Conservation (phyloP, 2,888 invertebrate species). For the Synergus itoensis region DNA sequence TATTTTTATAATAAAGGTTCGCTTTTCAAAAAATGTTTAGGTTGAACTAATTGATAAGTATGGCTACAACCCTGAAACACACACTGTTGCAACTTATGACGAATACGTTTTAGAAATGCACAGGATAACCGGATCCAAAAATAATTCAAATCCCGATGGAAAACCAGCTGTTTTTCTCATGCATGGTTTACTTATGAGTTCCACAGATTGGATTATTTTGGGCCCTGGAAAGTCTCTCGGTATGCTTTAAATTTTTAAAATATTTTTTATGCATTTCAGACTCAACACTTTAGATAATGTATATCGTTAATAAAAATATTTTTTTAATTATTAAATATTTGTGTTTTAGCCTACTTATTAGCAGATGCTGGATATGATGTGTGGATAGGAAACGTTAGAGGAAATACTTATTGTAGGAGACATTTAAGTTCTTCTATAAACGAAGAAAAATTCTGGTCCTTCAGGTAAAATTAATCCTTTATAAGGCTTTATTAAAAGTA, state of each 20-base stretch:
- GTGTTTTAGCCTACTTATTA: slow-evolving; percentile 77
- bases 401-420: slow-evolving; percentile 80
- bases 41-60: slow-evolving; percentile 80
- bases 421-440: slow-evolving; percentile 68
- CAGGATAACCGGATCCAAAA: slow-evolving; percentile 61
- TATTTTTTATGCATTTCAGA: background rate
- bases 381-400: slow-evolving; percentile 83
- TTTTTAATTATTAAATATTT: background rate
- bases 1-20: no score
- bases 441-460: slow-evolving; percentile 43
- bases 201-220: slow-evolving; percentile 87
- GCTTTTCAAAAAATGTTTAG: slow-evolving; percentile 59
- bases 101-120: slow-evolving; percentile 87
- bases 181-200: slow-evolving; percentile 86
- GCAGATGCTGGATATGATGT: slow-evolving; percentile 79
- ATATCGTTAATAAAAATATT: background rate
- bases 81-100: slow-evolving; percentile 85
- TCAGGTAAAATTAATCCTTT: slow-evolving; percentile 31
- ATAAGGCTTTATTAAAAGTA: no score
- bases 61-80: slow-evolving; percentile 83
- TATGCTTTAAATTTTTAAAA: slow-evolving; percentile 65
- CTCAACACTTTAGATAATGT: background rate
- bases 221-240: slow-evolving; percentile 84
- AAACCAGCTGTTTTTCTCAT: slow-evolving; percentile 82
- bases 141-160: slow-evolving; percentile 76